phyloP scores from a whole-genome alignment of 2,797 vertebrate species.

The Selene dorsalis region DNA sequence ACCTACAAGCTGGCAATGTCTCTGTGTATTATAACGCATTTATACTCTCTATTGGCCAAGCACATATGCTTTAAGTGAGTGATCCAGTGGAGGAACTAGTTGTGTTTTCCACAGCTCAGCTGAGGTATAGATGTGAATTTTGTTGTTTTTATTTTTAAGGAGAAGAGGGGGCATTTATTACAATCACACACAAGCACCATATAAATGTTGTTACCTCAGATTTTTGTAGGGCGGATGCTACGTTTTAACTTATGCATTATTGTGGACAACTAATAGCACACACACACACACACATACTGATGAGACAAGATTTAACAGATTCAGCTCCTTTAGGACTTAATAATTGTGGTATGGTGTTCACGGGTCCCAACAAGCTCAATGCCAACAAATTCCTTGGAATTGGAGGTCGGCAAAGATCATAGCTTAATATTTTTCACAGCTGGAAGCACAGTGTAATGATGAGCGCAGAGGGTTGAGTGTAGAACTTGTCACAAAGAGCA shows the following conservation, averaged over 20 bases:
- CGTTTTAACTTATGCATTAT: constrained; percentile 21
- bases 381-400: constrained; percentile 31
- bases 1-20: constrained; percentile 18
- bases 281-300: constrained; percentile 11
- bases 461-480: constrained; percentile 36
- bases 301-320: constrained; percentile 4
- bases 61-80: constrained; percentile 23
- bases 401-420: constrained; percentile 6
- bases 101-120: constrained; percentile 1
- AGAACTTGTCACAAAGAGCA: constrained; percentile 61
- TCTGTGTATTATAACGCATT: constrained; percentile 36
- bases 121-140: neutral
- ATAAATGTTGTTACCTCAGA: constrained; percentile 38
- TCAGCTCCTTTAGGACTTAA: neutral
- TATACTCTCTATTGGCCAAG: constrained; percentile 50
- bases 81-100: neutral
- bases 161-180: constrained; percentile 18
- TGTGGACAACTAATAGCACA: constrained; percentile 46
- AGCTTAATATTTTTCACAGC: constrained; percentile 13
- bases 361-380: constrained; percentile 9
- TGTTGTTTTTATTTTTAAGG: neutral
- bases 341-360: constrained; percentile 24
- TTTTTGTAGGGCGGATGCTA: constrained; percentile 9
- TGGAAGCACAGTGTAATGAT: constrained; percentile 36
- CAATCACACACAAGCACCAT: constrained; percentile 34